Base-by-base conservation (phyloP, 2,888 invertebrate genomes). In the Oasisia sp. region DNA sequence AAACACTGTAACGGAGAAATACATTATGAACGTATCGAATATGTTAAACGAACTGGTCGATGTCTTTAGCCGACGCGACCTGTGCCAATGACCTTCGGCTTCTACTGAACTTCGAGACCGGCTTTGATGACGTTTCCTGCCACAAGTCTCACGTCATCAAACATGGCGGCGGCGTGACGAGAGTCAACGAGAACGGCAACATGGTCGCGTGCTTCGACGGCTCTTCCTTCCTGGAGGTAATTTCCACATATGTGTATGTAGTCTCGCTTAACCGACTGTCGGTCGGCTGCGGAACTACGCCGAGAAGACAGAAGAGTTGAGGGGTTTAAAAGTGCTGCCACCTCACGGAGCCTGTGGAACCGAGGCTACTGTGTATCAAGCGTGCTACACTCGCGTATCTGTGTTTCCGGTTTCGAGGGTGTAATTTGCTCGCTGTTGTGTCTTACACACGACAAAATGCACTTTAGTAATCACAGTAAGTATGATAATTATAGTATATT, bases 141-240 rank as follows among this genome's bases (percentile, higher is more conserved):
- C 74, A 74, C 74, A 74, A 74, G 27, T 74, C 74, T 27, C 74
- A 27, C 74, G 74, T 74, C 74, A 74, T 74, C 74, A 27, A 74
- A 74, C 74, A 74, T 19, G 74, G 74, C 74, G 19, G 19, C 27
- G 74, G 27, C n/a, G 74, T 74, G 27, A 74, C 74, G 19, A 74
- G 74, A n/a, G 74, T 74, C n/a, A 74, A 74, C 74, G 74, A 74
- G 19, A 74, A 74, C 74, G 74, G 74, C 74, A 74, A 74, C 27
- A 74, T 74, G 74, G 74, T 74, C 19, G 74, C 74, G 7, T 74
- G 74, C 74, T 74, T 74, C 74, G n/a, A 74, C 7, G 74, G 74
- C 74, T 19, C 27, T 14, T 74, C 74, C n/a, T 74, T 74, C n/a
- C 74, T 74, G 14, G 74, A 74, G 74, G 74, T 74, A 74, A 74